phyloP scores from a whole-genome alignment of 2,888 invertebrate species.

The Lithophane leautieri region DNA sequence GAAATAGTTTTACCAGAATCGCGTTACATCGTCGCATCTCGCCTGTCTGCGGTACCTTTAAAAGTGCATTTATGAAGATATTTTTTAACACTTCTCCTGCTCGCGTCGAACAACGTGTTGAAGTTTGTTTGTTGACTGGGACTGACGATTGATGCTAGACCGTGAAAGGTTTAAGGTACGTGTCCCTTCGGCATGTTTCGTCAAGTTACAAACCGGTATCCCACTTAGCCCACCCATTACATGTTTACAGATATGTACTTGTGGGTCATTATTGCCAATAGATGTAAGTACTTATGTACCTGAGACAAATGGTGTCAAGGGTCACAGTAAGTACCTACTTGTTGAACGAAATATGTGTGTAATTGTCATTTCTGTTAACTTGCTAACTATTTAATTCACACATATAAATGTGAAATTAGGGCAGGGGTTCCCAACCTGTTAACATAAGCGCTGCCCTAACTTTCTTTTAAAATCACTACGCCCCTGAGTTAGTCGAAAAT shows the following conservation, averaged over 20 bases:
- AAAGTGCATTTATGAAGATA: too few species aligned
- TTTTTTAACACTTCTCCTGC: neutral
- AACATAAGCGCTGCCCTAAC: too few species aligned
- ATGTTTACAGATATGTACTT: constrained; percentile 20
- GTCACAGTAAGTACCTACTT: neutral
- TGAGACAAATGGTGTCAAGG: constrained; percentile 33
- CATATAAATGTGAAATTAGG: too few species aligned
- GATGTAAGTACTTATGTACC: constrained; percentile 2
- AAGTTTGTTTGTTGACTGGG: neutral
- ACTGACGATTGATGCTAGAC: neutral
- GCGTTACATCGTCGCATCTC: neutral
- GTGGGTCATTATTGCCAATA: constrained; percentile 35
- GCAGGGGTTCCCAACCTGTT: too few species aligned
- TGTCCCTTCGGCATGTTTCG: constrained; percentile 9
- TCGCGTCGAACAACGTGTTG: neutral
- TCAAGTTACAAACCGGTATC: constrained; percentile 38
- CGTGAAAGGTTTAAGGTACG: neutral
- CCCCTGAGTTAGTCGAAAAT: too few species aligned
- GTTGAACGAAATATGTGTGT: constrained; percentile 3
- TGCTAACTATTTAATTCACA: neutral
- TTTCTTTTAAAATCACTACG: too few species aligned
- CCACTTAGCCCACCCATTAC: neutral
- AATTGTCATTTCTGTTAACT: neutral
- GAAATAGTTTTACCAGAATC: neutral
- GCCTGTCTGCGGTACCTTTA: too few species aligned